phyloP scores from a whole-genome alignment of 2,113 vertebrate species.

The Psilopogon haemacephalus region DNA sequence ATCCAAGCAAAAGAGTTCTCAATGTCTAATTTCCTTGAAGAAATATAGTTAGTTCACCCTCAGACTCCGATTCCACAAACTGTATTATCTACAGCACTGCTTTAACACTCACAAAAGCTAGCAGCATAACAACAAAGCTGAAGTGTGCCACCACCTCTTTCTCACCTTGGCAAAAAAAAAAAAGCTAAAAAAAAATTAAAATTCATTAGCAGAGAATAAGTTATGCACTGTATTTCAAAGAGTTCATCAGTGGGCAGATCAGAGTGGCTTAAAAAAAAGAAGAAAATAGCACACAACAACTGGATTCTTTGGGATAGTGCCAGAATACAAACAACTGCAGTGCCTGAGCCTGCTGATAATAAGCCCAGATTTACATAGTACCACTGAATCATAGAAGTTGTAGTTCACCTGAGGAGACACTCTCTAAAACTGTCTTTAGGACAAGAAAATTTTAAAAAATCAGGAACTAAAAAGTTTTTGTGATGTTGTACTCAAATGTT shows the following conservation, averaged over 20 bases:
- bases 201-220: neutral
- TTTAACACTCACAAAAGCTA: neutral
- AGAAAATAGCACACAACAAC: neutral
- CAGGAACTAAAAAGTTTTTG: neutral
- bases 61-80: neutral
- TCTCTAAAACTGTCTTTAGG: neutral
- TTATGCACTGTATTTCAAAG: neutral
- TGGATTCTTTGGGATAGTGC: neutral
- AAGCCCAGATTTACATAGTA: neutral
- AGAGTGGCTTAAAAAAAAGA: neutral
- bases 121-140: neutral
- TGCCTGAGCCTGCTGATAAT: neutral
- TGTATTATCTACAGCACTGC: neutral
- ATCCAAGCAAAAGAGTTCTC: neutral
- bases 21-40: neutral
- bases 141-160: neutral
- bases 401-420: neutral
- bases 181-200: neutral
- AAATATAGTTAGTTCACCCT: neutral
- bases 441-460: neutral
- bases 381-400: neutral
- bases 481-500: neutral
- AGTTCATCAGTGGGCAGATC: neutral
- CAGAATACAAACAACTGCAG: slow-evolving; percentile 15
- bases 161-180: neutral